Evolutionary conservation across 2,797 vertebrate species (phyloP).

Genomic region (Sebastes umbrosus): DNA sequence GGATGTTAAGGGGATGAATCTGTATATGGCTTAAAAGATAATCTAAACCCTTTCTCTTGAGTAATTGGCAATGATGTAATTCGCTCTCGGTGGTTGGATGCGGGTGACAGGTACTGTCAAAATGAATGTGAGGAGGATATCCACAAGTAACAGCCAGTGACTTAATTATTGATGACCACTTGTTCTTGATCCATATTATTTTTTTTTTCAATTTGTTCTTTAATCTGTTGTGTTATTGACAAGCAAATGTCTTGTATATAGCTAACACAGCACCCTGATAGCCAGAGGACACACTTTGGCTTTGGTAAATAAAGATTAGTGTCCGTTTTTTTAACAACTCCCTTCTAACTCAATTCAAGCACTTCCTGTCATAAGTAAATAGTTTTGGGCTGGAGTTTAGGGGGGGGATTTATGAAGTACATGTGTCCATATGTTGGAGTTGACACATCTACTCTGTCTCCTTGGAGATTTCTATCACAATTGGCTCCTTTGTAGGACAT

Average conservation of each 20-base stretch:
- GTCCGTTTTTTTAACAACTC: not conserved
- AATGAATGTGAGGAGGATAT: slow-evolving; percentile 75
- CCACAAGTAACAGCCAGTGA: slow-evolving; percentile 53
- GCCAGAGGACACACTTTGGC: slow-evolving; percentile 44
- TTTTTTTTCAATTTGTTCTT: slow-evolving; percentile 24
- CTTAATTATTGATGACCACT: slow-evolving; percentile 58
- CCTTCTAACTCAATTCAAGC: slow-evolving; percentile 18
- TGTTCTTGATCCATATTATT: slow-evolving; percentile 37
- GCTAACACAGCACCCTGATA: slow-evolving; percentile 40
- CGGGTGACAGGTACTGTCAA: slow-evolving; percentile 59
- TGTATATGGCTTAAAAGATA: not conserved
- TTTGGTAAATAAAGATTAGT: slow-evolving; percentile 27
- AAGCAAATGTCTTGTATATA: slow-evolving; percentile 56
- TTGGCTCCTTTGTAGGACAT: not conserved
- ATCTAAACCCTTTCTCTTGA: not conserved
- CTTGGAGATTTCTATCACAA: not conserved
- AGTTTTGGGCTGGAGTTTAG: slow-evolving; percentile 7
- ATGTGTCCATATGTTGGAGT: not conserved
- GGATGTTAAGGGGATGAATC: not conserved
- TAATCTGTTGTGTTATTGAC: slow-evolving; percentile 47
- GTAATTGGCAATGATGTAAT: slow-evolving; percentile 7
- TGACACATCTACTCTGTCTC: not conserved
- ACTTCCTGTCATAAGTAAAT: slow-evolving; percentile 4
- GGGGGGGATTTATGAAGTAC: slow-evolving; percentile 13
- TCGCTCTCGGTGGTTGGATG: slow-evolving; percentile 16